A percentile compares a stretch with the other conserved stretches of the same genome.
These are phyloP conservation scores for Psammodynastes pulverulentus DNA, from an alignment of 2,113 vertebrate genomes.

Conservation along the genomic window DNA sequence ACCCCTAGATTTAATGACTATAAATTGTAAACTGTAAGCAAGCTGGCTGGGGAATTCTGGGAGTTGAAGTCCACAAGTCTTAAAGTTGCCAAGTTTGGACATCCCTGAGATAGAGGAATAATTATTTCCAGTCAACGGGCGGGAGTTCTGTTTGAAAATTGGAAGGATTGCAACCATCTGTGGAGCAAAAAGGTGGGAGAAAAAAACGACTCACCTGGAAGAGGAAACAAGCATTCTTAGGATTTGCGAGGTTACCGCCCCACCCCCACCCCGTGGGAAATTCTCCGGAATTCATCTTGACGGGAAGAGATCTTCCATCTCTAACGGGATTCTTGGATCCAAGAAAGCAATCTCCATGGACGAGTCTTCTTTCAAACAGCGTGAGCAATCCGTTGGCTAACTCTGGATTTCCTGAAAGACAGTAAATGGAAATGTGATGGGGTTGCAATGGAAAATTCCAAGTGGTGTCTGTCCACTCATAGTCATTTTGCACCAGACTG, in stretches of 20 bases:
- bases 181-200: neutral
- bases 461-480: neutral
- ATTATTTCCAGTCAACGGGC: neutral
- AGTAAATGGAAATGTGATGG: neutral
- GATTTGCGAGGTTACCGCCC: neutral
- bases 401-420: neutral
- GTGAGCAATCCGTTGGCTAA: neutral
- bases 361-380: neutral
- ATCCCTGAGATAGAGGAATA: neutral
- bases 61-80: neutral
- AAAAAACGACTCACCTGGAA: neutral
- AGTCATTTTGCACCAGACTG: neutral
- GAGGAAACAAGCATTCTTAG: neutral
- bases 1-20: neutral
- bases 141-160: neutral
- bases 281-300: neutral
- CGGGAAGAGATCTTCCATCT: neutral
- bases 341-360: neutral
- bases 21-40: neutral
- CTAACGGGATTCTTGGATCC: neutral
- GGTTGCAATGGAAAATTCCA: neutral
- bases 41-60: neutral
- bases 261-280: neutral
- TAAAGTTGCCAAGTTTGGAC: too few species aligned
- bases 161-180: neutral